phyloP scores from a whole-genome alignment of 2,797 vertebrate genomes.

The Sebastes diaconus region DNA sequence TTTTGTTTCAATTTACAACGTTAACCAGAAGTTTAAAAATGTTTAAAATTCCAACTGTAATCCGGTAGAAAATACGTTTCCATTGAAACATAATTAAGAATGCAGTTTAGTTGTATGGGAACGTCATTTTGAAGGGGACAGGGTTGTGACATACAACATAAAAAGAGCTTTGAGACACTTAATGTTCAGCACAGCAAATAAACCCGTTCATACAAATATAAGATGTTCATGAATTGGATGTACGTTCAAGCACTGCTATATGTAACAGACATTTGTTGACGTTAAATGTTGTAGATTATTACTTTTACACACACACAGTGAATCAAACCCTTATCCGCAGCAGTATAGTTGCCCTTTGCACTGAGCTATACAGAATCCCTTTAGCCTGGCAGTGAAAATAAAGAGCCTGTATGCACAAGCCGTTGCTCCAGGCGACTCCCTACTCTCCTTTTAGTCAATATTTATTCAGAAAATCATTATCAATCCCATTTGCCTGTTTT shows the following conservation, averaged over 20 bases:
- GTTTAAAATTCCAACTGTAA: too few relatives aligned
- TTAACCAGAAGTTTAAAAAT: too few relatives aligned
- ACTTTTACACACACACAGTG: neutral
- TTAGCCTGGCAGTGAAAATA: neutral
- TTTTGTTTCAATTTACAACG: too few relatives aligned
- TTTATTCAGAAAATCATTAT: constrained; percentile 44
- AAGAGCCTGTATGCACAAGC: neutral
- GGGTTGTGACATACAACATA: too few relatives aligned
- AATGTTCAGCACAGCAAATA: too few relatives aligned
- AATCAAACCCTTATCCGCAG: neutral
- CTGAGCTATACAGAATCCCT: neutral
- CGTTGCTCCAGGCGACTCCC: neutral
- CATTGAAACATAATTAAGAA: too few relatives aligned
- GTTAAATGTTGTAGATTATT: neutral
- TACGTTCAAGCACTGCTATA: neutral
- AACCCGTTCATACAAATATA: neutral
- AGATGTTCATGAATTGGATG: neutral
- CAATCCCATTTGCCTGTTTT: constrained; percentile 31
- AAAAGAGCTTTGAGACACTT: too few relatives aligned
- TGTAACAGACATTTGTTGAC: neutral
- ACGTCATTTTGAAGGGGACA: too few relatives aligned
- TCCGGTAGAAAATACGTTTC: accelerated
- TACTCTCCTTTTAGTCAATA: constrained; percentile 1
- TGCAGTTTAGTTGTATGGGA: too few relatives aligned
- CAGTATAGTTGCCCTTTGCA: neutral